Base-by-base conservation (phyloP, 2,113 vertebrate genomes). In the Eptatretus burgeri region DNA sequence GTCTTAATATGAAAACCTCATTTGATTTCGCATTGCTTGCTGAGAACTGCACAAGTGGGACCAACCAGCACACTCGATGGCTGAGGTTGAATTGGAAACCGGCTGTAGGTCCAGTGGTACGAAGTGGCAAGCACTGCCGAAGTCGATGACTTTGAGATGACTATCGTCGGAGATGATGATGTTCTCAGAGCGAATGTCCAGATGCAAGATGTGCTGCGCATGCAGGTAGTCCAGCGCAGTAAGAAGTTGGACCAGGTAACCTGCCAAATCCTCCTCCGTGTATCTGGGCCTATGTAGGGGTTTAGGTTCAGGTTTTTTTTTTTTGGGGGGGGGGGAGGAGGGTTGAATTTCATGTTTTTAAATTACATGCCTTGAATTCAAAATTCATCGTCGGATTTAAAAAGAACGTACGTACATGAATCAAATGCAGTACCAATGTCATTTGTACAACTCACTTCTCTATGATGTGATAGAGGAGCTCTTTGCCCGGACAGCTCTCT, bases 171-270 rank as follows among this genome's bases (percentile, higher is more conserved):
- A 83, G 72, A 96, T 68, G 0, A 98, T 72, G 51, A 96, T 63
- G 66, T 98, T 98, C 69, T 94, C 91, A 0, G 91, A 83, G 69
- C 95, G 95, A 71, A 98, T 81, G 73, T 98, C 91, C 2, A 98
- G 75, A 71, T 96, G 89, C 51, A 98, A 77, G 10, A 98, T 85
- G 13, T 76, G 82, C 51, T 72, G 77, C 62, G 77, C 67, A 0
- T 98, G 91, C 52, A 98, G 79, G 68, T 98, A 98, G 64, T 94
- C 88, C 4, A 98, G 75, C 51, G 85, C 91, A 71, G 93, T 85
- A 2, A 98, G 77, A 63, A 91, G 75, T 78, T 98, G 91, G 49
- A 81, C 73, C 11, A 93, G 62, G 1, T 93, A 98, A 63, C 72
- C 79, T 65, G 83, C 89, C 71, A 93, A 85, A 0, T 98, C 91